Evolutionary conservation across 2,113 vertebrate genomes (phyloP), one percentile per base, ranked within the genome.

Genomic region (Smithornis capensis): DNA sequence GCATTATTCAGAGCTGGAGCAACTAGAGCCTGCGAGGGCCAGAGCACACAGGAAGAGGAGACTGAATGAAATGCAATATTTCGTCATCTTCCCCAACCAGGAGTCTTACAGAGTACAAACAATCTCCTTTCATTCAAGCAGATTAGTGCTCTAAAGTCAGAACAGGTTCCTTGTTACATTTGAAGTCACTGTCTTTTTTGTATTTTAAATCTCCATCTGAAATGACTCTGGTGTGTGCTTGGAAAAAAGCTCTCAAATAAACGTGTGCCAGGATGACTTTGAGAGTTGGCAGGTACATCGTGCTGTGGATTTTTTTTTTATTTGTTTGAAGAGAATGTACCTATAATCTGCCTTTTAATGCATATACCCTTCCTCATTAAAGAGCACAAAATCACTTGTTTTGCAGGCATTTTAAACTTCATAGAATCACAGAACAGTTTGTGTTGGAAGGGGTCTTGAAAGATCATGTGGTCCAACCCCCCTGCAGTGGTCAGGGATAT

Each of bases 211-310:
- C 57, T 80, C n/a, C 4, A 24, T 74, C 76, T 84, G 60, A 64
- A 15, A 56, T 37, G 74, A 17, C 57, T 37, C 44, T 44, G 29
- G 19, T 21, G 3, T 33, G 9, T 0, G 0, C 42, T 94, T 85
- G 82, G 93, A 91, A 79, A 49, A 75, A 71, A 95, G 42, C 64
- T 52, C 52, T 79, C 44, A 37, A 49, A 52, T 64, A 59, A 89
- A 37, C 27, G 24, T 4, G 29, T 70, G 42, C 19, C 64, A 55
- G n/a, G 29, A 38, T 81, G 38, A 42, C 64, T 84, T 75, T 68
- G 52, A 9, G 4, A 82, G 15, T 52, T 78, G 53, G 21, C 38
- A 19, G 15, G 19, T 73, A 27, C 55, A 47, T 31, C 29, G 12
- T 49, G n/a, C 69, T 79, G 25, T 65, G 42, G 7, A 7, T 17